A percentile compares a stretch with the other conserved stretches of the same genome.
Conservation (phyloP, 2,888 invertebrate genomes). For the Nomada ferruginata region DNA sequence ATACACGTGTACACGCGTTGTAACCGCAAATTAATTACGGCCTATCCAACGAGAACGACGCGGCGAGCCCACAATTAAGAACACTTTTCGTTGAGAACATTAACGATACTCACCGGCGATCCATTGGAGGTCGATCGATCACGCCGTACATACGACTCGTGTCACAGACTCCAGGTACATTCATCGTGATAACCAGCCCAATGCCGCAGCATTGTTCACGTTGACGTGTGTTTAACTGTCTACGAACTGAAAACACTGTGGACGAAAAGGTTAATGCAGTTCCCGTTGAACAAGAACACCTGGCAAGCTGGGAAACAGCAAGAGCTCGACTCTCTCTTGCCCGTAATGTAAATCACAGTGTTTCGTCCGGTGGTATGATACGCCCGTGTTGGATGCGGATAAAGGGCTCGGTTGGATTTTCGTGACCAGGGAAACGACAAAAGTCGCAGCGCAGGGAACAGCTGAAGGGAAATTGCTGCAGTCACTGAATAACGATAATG, state of each 20-base stretch:
- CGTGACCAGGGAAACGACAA: slow-evolving; percentile 47
- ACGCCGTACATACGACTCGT: not conserved
- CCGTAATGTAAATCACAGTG: slow-evolving; percentile 55
- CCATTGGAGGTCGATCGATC: slow-evolving; percentile 6
- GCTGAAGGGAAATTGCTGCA: slow-evolving; percentile 49
- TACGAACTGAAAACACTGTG: not conserved
- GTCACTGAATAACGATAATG: slow-evolving; percentile 68
- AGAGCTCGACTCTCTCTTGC: not conserved
- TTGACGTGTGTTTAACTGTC: not conserved
- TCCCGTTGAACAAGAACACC: slow-evolving; percentile 15
- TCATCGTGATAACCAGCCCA: not conserved
- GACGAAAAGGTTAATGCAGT: not conserved
- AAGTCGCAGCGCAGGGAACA: slow-evolving; percentile 53
- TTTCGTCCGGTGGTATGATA: slow-evolving; percentile 39
- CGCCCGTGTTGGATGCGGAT: not conserved
- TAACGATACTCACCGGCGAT: slow-evolving; percentile 31
- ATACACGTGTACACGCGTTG: slow-evolving; percentile 61
- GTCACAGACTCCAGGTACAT: slow-evolving; percentile 1
- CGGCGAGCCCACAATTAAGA: slow-evolving; percentile 55
- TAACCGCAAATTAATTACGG: slow-evolving; percentile 69
- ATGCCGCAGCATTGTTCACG: not conserved
- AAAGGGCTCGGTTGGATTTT: not conserved
- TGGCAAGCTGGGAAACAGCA: slow-evolving; percentile 55
- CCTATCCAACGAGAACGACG: slow-evolving; percentile 46
- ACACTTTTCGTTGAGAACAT: slow-evolving; percentile 54